Evolutionary conservation across 1,140 invertebrate genomes (phyloP), one percentile per base, ranked within the genome.

Genomic region (Caenorhabditis inopinata): DNA sequence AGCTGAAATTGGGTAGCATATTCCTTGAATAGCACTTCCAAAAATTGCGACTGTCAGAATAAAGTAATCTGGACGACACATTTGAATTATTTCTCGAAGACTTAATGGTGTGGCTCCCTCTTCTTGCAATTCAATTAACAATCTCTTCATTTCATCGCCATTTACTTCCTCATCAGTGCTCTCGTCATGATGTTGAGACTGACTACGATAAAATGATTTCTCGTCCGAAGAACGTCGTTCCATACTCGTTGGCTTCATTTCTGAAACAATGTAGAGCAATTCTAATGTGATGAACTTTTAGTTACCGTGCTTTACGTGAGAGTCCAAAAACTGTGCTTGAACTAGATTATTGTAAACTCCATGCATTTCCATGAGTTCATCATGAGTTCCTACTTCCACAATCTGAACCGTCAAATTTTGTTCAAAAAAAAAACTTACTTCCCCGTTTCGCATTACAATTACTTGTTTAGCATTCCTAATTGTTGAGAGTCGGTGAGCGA

Each of bases 391-490:
- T 16, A 79, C 76, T 42, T 83, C 82, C 5, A 80, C 78, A 21
- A 68, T 68, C 58, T 68, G 32, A n/a, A n/a, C n/a, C n/a, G n/a
- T 51, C 6, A 51, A 25, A n/a, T 51, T 25, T 9, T n/a, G n/a
- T n/a, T n/a, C n/a, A n/a, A n/a, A n/a, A 2, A 38, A 16, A 18
- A 45, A 45, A 32, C 29, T 77, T 6, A 83, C 68, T 46, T 79
- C 78, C 47, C 84, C 84, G 25, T 76, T 51, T 51, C 84, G 77
- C 82, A 86, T 81, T 16, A 76, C 84, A 51, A 86, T 76, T 79
- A 86, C 96, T 27, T 91, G 86, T 32, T 94, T 92, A 0, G 92
- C 92, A 86, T 93, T 91, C 82, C 92, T 90, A 46, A 94, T 92
- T 0, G 93, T 93, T 1, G 82, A 83, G 2, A 83, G 38, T 16